These are phyloP conservation scores for Bombus difficillimus DNA, from an alignment of 1,140 invertebrate species.

Conservation along the genomic window DNA sequence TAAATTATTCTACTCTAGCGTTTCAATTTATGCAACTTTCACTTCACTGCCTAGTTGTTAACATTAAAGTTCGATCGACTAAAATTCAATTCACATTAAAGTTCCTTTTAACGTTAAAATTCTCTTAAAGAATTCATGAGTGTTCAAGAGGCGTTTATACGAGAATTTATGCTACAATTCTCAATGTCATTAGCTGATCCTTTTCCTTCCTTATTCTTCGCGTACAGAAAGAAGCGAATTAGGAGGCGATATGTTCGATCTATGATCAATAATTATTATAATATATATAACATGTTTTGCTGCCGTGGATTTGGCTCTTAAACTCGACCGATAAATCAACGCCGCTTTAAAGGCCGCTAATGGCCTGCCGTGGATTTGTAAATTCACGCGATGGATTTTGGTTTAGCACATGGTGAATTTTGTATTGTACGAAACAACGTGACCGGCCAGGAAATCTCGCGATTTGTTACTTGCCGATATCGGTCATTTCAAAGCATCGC, in stretches of 20 bases:
- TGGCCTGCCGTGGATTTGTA: constrained; percentile 58
- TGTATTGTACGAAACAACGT: constrained; percentile 39
- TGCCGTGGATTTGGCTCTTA: background rate
- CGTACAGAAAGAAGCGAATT: background rate
- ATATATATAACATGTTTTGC: background rate
- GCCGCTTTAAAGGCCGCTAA: constrained; percentile 50
- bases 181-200: too few relatives aligned
- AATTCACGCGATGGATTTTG: constrained; percentile 59
- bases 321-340: background rate
- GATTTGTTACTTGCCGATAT: constrained; percentile 16
- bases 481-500: too few relatives aligned
- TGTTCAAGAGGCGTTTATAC: too few relatives aligned
- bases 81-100: too few relatives aligned
- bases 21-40: too few relatives aligned
- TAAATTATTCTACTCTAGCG: too few relatives aligned
- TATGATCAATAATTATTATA: background rate
- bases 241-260: background rate
- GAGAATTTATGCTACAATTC: too few relatives aligned
- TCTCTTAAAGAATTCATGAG: too few relatives aligned
- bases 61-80: too few relatives aligned
- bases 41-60: too few relatives aligned
- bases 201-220: too few relatives aligned
- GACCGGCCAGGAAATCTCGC: constrained; percentile 25
- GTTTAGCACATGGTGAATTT: constrained; percentile 26
- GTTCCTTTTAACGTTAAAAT: too few relatives aligned